Evolutionary conservation across 2,888 invertebrate genomes (phyloP), one percentile per base, ranked within the genome.

Genomic region (Cordilura impudica): DNA sequence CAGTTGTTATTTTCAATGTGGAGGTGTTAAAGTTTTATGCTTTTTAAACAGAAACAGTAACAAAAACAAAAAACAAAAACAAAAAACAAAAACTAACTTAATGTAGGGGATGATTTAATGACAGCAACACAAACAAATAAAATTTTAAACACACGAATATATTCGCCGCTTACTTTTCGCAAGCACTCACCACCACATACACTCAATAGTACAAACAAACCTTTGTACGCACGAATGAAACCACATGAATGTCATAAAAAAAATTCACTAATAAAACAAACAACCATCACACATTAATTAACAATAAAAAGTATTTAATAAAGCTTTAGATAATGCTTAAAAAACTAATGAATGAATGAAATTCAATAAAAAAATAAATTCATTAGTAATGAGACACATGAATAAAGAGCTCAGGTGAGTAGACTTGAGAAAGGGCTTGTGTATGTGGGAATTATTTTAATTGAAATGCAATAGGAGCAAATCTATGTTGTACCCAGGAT

Each of bases 261-360:
- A 54, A 23, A 66, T 43, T 29, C 18, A 39, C 12, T 21, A n/a
- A 18, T 14, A 61, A 54, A 67, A 69, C 35, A 47, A 61, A 67
- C 45, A 66, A 69, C 18, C 54, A 54, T 39, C 61, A 43, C 14
- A 39, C 51, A 60, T 66, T 65, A 71, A 77, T 71, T 71, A 71
- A 53, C 29, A 53, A 66, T 77, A 77, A 47, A 66, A 66, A 65
- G 29, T 51, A 58, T 70, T 76, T 66, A 35, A 77, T 58, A 43
- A 65, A 66, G 31, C 21, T 69, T 71, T 49, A 63, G 58, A 58
- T 70, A 75, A 49, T 31, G 16, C 16, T 31, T 61, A 45, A 26
- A 12, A 56, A 29, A 7, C n/a, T 18, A 73, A 65, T 8, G 10
- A 53, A 53, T 14, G 4, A 54, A 66, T 26, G 39, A 26, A 56